These are phyloP conservation scores for Papilio protenor DNA, from an alignment of 2,888 invertebrate genomes.

Conservation along the genomic window DNA sequence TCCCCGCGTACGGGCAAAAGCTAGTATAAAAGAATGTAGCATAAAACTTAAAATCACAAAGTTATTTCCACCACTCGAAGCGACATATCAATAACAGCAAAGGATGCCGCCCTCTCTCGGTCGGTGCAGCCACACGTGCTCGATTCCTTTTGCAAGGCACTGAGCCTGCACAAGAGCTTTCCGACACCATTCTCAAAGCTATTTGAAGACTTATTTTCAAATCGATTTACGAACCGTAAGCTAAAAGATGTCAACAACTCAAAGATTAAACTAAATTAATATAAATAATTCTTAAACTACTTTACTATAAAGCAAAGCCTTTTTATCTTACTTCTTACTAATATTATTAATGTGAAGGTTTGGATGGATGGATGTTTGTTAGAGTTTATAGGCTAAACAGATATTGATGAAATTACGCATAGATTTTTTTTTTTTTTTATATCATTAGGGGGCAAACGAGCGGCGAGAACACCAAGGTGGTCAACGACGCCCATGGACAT, in stretches of 20 bases:
- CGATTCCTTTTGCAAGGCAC: conserved; percentile 32
- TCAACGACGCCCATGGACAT: too few species aligned
- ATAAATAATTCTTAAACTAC: background rate
- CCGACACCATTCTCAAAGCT: conserved; percentile 32
- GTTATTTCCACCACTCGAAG: conserved; percentile 16
- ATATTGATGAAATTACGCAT: too few species aligned
- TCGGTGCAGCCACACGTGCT: conserved; percentile 31
- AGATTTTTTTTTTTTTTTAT: too few species aligned
- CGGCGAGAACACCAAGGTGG: too few species aligned
- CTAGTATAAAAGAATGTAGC: background rate
- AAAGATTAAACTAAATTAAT: too few species aligned
- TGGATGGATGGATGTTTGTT: background rate
- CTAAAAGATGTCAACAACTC: background rate
- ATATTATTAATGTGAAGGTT: too few species aligned
- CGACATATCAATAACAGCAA: conserved; percentile 19
- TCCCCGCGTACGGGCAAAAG: too few species aligned
- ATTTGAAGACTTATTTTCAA: conserved; percentile 26
- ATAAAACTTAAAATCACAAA: conserved; percentile 3
- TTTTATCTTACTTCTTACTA: too few species aligned
- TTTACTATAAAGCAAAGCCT: background rate
- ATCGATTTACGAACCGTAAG: background rate
- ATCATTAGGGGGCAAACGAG: too few species aligned
- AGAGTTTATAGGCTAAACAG: too few species aligned
- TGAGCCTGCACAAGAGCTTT: conserved; percentile 26
- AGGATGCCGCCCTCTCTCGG: conserved; percentile 14